Base-by-base conservation (phyloP, 1,140 invertebrate genomes). In the Rhyzopertha dominica region DNA sequence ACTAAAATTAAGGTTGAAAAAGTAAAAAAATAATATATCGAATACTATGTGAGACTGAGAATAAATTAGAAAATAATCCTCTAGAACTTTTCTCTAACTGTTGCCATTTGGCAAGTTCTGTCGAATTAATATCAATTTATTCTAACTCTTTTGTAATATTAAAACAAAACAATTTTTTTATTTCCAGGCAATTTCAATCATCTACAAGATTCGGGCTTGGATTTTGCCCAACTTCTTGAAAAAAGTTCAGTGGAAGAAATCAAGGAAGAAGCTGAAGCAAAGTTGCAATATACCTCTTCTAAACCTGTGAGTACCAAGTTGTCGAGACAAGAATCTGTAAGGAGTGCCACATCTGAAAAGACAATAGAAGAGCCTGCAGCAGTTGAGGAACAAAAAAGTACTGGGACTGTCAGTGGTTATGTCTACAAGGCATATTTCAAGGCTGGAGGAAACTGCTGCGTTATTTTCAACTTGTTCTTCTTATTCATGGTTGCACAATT, bases 391-490 rank as follows among this genome's bases (percentile, higher is more conserved):
- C 65, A 67, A 42, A 67, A 67, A 14, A 58, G 65, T 4, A 64
- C 46, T 5, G 76, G 76, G 5, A 67, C 47, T 4, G 59, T 77
- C n/a, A 68, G 70, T 0, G 68, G 73, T 2, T 65, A 72, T 22
- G 74, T 88, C 1, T 90, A 88, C 54, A 61, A 65, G 4, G 68
- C 79, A 12, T 91, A 89, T 58, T 81, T 89, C 38, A 68, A 66
- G 42, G 79, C 83, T 8, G 84, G 80, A 3, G 78, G 80, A 5
- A 75, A 79, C 48, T 77, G 72, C 36, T 75, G 75, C 34, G 59
- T 77, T 12, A 66, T 84, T 9, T 51, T 75, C 8, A 47, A 80
- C 0, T 67, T 87, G 1, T 44, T 77, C 5, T 19, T 81, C 0
- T 61, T 84, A 34, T 87, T 81, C 58, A n/a, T 87, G 3, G 19